These are phyloP conservation scores for Papilio elwesi DNA, from an alignment of 2,888 invertebrate species.

Conservation along the genomic window DNA sequence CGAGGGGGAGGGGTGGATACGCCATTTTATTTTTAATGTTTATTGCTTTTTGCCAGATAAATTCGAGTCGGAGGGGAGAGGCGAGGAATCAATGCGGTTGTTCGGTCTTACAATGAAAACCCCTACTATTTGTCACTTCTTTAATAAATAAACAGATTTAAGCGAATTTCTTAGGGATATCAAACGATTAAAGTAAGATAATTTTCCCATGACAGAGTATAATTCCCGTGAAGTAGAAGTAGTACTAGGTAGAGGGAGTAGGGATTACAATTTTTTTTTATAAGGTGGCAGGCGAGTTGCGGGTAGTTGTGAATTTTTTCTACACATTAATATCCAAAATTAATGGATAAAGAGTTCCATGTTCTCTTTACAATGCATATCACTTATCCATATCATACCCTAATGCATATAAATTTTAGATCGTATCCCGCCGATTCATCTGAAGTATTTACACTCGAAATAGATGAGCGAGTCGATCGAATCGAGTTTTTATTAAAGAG, in stretches of 20 bases:
- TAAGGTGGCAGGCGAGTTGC: no score
- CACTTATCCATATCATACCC: no score
- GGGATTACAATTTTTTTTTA: no score
- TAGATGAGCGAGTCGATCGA: constrained; percentile 14
- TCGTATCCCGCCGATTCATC: no score
- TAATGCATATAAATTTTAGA: no score
- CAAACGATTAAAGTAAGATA: neutral
- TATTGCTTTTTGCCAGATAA: constrained; percentile 79
- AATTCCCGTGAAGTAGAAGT: no score
- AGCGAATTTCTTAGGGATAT: no score
- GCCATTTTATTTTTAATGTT: constrained; percentile 83
- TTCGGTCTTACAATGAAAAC: constrained; percentile 52
- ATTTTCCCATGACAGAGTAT: neutral
- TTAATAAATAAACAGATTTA: neutral
- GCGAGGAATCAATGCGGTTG: constrained; percentile 79
- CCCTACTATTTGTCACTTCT: constrained; percentile 53
- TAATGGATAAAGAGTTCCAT: no score
- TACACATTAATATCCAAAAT: neutral
- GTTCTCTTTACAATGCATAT: no score
- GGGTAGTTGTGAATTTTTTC: no score
- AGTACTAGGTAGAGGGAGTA: no score
- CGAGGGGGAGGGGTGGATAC: constrained; percentile 64
- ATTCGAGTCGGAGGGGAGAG: constrained; percentile 69
- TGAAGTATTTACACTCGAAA: constrained; percentile 6
- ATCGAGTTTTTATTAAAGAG: constrained; percentile 22